Evolutionary conservation across 2,888 invertebrate genomes (phyloP), one percentile per base, ranked within the genome.

Genomic region (Himalopsyche tibetana): DNA sequence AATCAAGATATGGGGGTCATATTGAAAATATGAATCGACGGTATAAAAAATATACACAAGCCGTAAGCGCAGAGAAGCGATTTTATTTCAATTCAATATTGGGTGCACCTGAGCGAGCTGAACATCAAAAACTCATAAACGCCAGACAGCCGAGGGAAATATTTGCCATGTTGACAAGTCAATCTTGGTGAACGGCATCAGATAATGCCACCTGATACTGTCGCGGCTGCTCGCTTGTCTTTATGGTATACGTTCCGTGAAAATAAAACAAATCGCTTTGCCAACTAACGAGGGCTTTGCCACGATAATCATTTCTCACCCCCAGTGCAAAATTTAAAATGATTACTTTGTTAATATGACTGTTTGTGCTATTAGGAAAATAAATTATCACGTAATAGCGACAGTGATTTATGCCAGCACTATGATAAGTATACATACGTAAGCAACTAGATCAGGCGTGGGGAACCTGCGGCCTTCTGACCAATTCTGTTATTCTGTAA

Each of bases 141-240:
- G 74, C 28, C 74, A 74, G 74, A 74, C 74, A 74, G 74, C 28
- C 74, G 38, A 51, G 74, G 74, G 74, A 74, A 63, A 74, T 36
- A 74, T 74, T 74, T 36, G 38, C 74, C 74, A 15, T 74, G 36
- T 74, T 74, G 74, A 74, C 74, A 74, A 38, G 74, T 74, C 74
- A 74, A 74, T 74, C 74, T 74, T 74, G 19, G 28, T 74, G 74
- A 63, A 63, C 63, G n/a, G 63, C 63, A 19, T n/a, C 63, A n/a
- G 63, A 74, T 74, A 36, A 36, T 36, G 36, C 28, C 74, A 36
- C 36, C 74, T 36, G 74, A 74, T 38, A 38, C 4, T 74, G 74
- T 38, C 36, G 51, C 51, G 51, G 38, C 8, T 15, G 5, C 15
- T 12, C 8, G 38, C 12, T 38, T 74, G 74, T 38, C 9, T 74